Evolutionary conservation across 2,888 invertebrate species (phyloP), one percentile per base, ranked within the genome.

Genomic region (Plagiodera versicolora): DNA sequence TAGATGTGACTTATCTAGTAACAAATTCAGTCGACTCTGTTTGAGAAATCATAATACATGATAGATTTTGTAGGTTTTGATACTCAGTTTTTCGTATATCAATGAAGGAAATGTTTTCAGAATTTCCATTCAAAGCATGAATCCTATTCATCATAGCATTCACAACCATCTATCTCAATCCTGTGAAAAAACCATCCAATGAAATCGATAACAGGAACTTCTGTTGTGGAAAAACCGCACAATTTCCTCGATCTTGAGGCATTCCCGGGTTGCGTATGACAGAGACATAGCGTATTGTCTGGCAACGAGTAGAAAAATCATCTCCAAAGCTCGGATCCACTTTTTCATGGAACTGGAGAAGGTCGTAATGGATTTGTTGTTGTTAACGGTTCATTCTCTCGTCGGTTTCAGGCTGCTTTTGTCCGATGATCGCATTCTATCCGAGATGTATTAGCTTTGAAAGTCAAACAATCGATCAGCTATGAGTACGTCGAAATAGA

Each of bases 211-310:
- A 10, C 16, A 18, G 32, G 54, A 57, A 61, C 44, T 53, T 46
- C 28, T 20, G 18, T 17, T 30, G 54, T 20, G 44, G n/a, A 51
- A 48, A 58, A 61, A 52, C 47, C 51, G 17, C n/a, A 17, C 56
- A 56, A 62, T 62, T 58, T 62, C 56, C 58, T 50, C 55, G 57
- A 50, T 46, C 39, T 47, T 19, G 20, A 47, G 45, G 56, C 52
- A 56, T 56, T 52, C 52, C 44, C 28, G 55, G 65, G 60, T 65
- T 73, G 73, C 67, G 65, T 70, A 70, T 71, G 73, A 71, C 72
- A 73, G 70, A 70, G 72, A 73, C 70, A 73, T 70, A 72, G 66
- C 59, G 67, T 65, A 70, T 70, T 67, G 69, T 70, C 68, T 69
- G 65, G 60, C 60, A 65, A 65, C 65, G 60, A 61, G 61, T 66